These are phyloP conservation scores for Nothoprocta perdicaria DNA, from an alignment of 2,113 vertebrate genomes.

Conservation along the genomic window DNA sequence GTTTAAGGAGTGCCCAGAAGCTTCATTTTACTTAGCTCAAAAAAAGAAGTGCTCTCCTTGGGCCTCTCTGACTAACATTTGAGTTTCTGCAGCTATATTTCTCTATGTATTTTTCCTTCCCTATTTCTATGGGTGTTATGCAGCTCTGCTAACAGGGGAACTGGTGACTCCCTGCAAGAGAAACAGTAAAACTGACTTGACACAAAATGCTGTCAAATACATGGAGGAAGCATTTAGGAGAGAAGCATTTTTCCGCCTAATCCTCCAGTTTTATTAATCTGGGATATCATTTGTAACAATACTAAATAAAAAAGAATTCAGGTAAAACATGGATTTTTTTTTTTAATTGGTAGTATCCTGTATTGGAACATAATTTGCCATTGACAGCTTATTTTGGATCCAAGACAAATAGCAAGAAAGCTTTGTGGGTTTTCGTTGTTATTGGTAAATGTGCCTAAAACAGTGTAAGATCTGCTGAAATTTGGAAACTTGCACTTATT, in stretches of 20 bases:
- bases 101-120: background rate
- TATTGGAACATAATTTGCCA: background rate
- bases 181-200: constrained; percentile 28
- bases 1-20: constrained; percentile 16
- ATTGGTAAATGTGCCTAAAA: background rate
- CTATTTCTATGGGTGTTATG: constrained; percentile 5
- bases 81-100: constrained; percentile 23
- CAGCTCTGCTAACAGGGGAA: background rate
- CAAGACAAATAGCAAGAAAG: background rate
- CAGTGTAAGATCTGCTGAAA: background rate
- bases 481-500: background rate
- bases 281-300: background rate
- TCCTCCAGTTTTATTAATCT: constrained; percentile 12
- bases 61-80: constrained; percentile 24
- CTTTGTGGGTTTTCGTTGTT: background rate
- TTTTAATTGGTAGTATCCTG: background rate
- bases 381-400: background rate
- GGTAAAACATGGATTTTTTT: background rate
- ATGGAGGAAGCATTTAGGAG: background rate
- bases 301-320: background rate
- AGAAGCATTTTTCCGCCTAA: constrained; percentile 10
- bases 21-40: constrained; percentile 41
- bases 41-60: background rate
- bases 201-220: constrained; percentile 9
- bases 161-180: constrained; percentile 12